A percentile compares a stretch with the other conserved stretches of the same genome.
These are phyloP conservation scores for Euthynnus affinis DNA, from an alignment of 2,797 vertebrate species.

Conservation along the genomic window DNA sequence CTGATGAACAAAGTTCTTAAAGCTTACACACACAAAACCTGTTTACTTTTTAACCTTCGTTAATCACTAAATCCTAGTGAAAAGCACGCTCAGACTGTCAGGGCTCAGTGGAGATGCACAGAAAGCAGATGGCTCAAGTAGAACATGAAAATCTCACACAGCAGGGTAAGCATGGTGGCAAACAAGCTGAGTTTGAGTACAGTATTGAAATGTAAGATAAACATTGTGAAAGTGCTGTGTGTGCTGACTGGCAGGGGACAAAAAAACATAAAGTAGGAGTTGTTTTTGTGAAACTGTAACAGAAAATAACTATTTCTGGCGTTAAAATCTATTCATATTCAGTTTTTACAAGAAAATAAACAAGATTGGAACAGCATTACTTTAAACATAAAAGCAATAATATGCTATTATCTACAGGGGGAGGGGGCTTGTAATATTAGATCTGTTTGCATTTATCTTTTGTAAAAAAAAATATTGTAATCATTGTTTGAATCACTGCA, in stretches of 20 bases:
- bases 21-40: constrained; percentile 4
- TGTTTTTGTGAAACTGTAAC: background rate
- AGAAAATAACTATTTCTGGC: background rate
- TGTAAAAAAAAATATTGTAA: background rate
- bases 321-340: background rate
- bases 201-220: background rate
- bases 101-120: constrained; percentile 34
- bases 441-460: background rate
- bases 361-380: no score
- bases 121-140: constrained; percentile 52
- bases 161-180: background rate
- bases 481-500: background rate
- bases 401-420: no score
- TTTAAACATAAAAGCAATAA: no score
- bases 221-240: background rate
- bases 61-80: constrained; percentile 35
- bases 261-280: background rate
- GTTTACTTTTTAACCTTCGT: constrained; percentile 38
- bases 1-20: constrained; percentile 1
- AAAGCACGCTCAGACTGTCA: constrained; percentile 48
- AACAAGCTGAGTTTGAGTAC: constrained; percentile 18
- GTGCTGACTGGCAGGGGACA: background rate
- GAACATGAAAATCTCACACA: constrained; percentile 34
- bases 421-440: no score
- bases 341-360: background rate